Evolutionary conservation across 2,888 invertebrate species (phyloP).

Genomic region (Sthenelais limicola): DNA sequence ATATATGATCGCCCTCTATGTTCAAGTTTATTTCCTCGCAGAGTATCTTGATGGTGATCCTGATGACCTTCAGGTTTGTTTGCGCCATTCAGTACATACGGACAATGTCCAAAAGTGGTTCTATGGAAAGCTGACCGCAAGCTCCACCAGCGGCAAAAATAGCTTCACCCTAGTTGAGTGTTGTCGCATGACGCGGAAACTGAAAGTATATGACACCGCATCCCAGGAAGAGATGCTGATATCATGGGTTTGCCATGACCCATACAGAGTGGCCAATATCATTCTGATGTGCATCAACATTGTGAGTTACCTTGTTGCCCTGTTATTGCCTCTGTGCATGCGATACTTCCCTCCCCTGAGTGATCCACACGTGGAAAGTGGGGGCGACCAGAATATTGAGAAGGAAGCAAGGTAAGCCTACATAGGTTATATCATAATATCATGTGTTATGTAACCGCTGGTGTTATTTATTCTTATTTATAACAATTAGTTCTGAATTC

Average conservation of each 20-base stretch:
- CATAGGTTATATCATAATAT: too few relatives aligned
- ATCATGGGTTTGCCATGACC: slow-evolving; percentile 22
- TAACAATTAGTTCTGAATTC: too few relatives aligned
- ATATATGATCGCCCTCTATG: slow-evolving; percentile 18
- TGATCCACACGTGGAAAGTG: too few relatives aligned
- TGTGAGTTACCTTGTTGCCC: slow-evolving; percentile 6
- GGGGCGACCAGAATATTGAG: too few relatives aligned
- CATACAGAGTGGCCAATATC: slow-evolving; percentile 21
- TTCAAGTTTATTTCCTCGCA: slow-evolving; percentile 14
- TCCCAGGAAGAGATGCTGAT: too few relatives aligned
- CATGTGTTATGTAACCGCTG: too few relatives aligned
- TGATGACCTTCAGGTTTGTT: slow-evolving; percentile 16
- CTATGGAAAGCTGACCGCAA: slow-evolving; percentile 1
- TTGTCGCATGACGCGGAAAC: slow-evolving; percentile 16
- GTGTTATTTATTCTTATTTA: too few relatives aligned
- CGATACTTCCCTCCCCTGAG: not conserved
- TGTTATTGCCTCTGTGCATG: not conserved
- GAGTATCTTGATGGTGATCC: slow-evolving; percentile 11
- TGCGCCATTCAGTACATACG: not conserved
- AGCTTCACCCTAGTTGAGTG: slow-evolving; percentile 15
- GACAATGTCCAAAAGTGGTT: not conserved
- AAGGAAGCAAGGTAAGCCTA: too few relatives aligned
- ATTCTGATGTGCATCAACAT: slow-evolving; percentile 13
- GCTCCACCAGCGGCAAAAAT: slow-evolving; percentile 10
- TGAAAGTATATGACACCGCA: slow-evolving; percentile 24